Percentiles rank a stretch among this genome's conserved stretches.
Conservation (phyloP, 2,888 invertebrate species). For the Andrena praecox region DNA sequence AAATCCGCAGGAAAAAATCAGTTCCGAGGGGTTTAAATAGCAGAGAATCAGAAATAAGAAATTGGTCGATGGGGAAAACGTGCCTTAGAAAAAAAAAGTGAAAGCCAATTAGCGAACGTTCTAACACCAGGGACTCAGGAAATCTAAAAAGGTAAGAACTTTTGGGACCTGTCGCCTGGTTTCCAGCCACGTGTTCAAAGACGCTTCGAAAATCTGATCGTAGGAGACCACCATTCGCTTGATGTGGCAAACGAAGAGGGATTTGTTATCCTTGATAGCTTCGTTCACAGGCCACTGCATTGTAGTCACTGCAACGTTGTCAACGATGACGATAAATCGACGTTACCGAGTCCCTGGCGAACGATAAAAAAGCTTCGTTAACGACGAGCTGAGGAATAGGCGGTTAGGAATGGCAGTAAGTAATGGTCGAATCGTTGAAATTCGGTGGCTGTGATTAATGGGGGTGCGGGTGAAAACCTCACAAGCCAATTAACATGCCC, state of each 20-base stretch:
- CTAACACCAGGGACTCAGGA: conserved; percentile 34
- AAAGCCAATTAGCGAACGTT: conserved; percentile 49
- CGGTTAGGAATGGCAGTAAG: conserved; percentile 34
- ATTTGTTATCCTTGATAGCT: not conserved
- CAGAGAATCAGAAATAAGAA: conserved; percentile 23
- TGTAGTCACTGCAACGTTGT: not conserved
- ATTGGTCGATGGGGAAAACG: not conserved
- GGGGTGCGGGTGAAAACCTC: conserved; percentile 14
- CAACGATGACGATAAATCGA: not conserved
- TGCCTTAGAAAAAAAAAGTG: conserved; percentile 36
- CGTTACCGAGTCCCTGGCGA: not conserved
- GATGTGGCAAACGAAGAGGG: not conserved
- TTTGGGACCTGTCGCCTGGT: not conserved
- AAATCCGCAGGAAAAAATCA: not conserved
- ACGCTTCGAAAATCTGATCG: not conserved
- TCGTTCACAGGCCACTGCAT: conserved; percentile 5
- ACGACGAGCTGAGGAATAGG: conserved; percentile 31
- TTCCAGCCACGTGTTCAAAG: not conserved
- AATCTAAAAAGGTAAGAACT: conserved; percentile 16
- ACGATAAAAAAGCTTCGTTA: conserved; percentile 23
- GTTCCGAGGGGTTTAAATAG: not conserved
- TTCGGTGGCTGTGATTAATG: conserved; percentile 35
- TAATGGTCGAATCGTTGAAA: conserved; percentile 11
- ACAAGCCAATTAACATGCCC: conserved; percentile 56
- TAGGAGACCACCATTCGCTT: not conserved